phyloP scores from a whole-genome alignment of 1,140 invertebrate species.

The Hycleus cichorii region DNA sequence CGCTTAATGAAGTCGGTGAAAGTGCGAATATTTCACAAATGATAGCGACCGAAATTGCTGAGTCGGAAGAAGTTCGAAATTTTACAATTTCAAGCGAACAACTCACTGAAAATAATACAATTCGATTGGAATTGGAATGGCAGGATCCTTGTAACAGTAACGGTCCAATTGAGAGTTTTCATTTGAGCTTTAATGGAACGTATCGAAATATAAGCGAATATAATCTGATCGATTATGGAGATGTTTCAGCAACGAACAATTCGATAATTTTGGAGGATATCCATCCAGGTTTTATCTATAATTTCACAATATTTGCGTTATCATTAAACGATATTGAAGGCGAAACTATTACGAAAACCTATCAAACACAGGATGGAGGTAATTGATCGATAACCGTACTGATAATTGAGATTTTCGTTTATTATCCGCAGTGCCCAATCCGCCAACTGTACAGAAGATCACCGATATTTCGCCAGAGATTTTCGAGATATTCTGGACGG shows the following conservation, averaged over 20 bases:
- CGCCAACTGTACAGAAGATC: too few relatives aligned
- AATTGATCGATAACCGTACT: background rate
- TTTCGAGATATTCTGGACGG: too few relatives aligned
- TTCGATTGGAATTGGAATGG: slow-evolving; percentile 9
- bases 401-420: too few relatives aligned
- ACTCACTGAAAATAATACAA: slow-evolving; percentile 13
- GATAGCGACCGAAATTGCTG: slow-evolving; percentile 5
- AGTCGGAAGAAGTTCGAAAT: slow-evolving; percentile 11
- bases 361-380: slow-evolving; percentile 26
- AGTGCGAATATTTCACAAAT: background rate
- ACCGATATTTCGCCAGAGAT: too few relatives aligned
- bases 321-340: slow-evolving; percentile 8
- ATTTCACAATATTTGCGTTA: slow-evolving; percentile 2
- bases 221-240: background rate
- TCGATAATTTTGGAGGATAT: slow-evolving; percentile 1
- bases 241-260: slow-evolving; percentile 1
- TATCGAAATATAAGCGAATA: background rate
- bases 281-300: slow-evolving; percentile 23
- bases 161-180: slow-evolving; percentile 19
- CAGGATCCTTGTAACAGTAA: slow-evolving; percentile 23
- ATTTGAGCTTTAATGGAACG: slow-evolving; percentile 6
- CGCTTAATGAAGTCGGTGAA: background rate
- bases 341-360: background rate
- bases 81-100: background rate
- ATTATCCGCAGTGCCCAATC: too few relatives aligned